A percentile compares a stretch with the other conserved stretches of the same genome.
These are phyloP conservation scores for Nematolebias whitei DNA, from an alignment of 2,113 vertebrate genomes.

Conservation along the genomic window DNA sequence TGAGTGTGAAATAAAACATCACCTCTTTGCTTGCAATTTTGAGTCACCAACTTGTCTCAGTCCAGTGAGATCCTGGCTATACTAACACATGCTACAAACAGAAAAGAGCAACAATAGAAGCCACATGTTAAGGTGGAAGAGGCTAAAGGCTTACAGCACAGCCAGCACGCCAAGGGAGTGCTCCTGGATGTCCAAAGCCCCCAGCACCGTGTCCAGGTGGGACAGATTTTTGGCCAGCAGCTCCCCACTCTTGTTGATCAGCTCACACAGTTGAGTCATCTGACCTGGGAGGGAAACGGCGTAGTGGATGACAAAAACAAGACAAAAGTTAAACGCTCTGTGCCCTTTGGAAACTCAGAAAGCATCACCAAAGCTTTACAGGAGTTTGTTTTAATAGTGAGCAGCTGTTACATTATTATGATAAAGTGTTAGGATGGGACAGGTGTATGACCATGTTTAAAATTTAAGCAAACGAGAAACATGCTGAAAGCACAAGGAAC, in stretches of 20 bases:
- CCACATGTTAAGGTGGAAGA: no score
- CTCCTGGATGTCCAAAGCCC: constrained; percentile 97
- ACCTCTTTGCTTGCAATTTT: no score
- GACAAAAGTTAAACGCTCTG: neutral
- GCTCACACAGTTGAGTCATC: constrained; percentile 99
- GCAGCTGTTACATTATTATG: neutral
- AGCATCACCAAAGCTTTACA: neutral
- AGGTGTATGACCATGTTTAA: neutral
- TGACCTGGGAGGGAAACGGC: constrained; percentile 82
- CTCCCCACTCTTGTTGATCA: constrained; percentile 99
- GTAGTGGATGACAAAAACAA: neutral
- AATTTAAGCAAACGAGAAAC: neutral
- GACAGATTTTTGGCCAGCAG: constrained; percentile 98
- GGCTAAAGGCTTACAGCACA: constrained; percentile 92
- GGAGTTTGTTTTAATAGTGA: neutral
- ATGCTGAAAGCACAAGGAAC: no score
- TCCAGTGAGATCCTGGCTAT: no score
- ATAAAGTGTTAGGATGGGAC: no score
- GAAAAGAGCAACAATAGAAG: no score
- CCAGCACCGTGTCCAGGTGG: constrained; percentile 97
- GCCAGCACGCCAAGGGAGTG: constrained; percentile 96
- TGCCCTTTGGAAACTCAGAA: neutral
- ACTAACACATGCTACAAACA: no score
- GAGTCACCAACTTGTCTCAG: no score
- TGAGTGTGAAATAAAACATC: no score